These are phyloP conservation scores for Phoenicopterus ruber DNA, from an alignment of 2,113 vertebrate species.

Conservation along the genomic window DNA sequence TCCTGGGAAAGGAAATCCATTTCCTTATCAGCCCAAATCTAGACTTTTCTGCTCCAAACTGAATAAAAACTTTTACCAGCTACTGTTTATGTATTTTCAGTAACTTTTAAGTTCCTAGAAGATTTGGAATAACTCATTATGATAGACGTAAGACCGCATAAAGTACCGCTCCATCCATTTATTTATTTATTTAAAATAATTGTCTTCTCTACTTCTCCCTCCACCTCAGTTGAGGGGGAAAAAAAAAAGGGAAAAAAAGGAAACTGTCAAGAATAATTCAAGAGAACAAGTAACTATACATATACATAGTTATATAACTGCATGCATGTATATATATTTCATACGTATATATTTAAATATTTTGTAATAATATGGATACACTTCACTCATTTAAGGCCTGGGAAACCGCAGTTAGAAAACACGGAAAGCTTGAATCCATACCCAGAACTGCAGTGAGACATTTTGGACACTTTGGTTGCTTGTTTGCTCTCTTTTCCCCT, in stretches of 20 bases:
- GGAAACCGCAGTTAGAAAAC: neutral
- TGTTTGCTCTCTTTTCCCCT: neutral
- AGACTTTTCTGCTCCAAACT: neutral
- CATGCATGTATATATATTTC: neutral
- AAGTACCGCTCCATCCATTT: neutral
- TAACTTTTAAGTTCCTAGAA: neutral
- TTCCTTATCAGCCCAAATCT: neutral
- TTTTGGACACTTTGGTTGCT: neutral
- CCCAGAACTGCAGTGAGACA: neutral
- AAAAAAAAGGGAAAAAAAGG: neutral
- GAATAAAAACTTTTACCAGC: neutral
- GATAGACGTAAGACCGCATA: neutral
- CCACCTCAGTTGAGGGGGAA: neutral
- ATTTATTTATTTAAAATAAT: neutral
- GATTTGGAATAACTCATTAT: neutral
- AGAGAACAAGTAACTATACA: neutral
- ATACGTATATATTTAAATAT: neutral
- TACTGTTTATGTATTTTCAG: neutral
- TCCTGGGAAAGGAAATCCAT: constrained; percentile 27
- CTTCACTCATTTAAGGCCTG: neutral
- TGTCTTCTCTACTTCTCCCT: neutral
- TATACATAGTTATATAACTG: neutral
- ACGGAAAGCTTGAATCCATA: neutral
- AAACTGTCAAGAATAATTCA: neutral
- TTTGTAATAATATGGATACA: neutral